Percentiles rank a stretch among this genome's conserved stretches.
Conservation (phyloP, 1,140 invertebrate genomes). For the Drosophila asahinai region DNA sequence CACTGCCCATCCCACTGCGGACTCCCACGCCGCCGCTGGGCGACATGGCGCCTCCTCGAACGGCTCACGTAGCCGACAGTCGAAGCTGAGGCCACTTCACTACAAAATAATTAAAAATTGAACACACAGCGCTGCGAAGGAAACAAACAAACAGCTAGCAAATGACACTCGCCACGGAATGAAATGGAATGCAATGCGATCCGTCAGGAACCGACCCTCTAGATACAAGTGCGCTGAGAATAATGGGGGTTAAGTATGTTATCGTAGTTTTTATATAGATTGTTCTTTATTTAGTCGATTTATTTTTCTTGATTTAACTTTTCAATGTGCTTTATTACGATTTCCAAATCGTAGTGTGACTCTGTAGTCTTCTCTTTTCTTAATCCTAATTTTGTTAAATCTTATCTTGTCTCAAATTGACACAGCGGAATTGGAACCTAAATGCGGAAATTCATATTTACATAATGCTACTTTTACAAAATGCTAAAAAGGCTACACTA, state of each 20-base stretch:
- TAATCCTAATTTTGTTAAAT: no score
- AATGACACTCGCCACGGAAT: conserved; percentile 58
- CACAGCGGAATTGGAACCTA: no score
- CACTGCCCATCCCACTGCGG: background rate
- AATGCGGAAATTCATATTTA: no score
- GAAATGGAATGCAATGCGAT: conserved; percentile 66
- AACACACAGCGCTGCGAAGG: conserved; percentile 31
- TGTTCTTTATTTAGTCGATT: no score
- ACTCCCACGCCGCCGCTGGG: background rate
- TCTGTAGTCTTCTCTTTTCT: no score
- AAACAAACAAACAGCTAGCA: conserved; percentile 38
- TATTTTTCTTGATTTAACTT: no score
- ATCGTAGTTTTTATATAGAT: no score
- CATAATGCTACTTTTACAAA: no score
- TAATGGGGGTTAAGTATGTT: background rate
- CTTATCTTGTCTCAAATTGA: no score
- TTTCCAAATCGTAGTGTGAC: no score
- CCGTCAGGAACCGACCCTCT: conserved; percentile 17
- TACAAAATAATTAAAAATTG: conserved; percentile 79
- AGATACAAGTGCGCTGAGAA: conserved; percentile 7
- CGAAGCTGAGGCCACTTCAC: conserved; percentile 56
- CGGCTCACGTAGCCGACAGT: conserved; percentile 45
- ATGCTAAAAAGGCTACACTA: no score
- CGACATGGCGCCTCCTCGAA: conserved; percentile 11
- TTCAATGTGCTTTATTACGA: no score